Evolutionary conservation across 2,113 vertebrate species (phyloP).

Genomic region (Lepisosteus osseus): DNA sequence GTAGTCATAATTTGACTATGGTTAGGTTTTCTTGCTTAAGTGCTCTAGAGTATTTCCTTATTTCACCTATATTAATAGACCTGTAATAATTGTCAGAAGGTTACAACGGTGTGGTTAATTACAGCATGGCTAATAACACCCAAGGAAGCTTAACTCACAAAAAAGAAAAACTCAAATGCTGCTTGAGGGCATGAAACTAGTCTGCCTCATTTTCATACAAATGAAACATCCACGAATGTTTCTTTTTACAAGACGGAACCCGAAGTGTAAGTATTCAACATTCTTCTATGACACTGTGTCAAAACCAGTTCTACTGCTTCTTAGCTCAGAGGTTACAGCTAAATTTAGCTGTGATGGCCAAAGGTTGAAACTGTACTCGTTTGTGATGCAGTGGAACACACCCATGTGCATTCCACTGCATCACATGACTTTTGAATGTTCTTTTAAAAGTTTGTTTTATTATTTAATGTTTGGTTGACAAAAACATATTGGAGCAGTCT

Average conservation of each 20-base stretch:
- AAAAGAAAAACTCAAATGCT: not conserved
- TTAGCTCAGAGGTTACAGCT: constrained; percentile 12
- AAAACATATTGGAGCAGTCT: too few relatives aligned
- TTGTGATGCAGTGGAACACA: constrained; percentile 11
- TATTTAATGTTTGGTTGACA: too few relatives aligned
- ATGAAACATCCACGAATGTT: too few relatives aligned
- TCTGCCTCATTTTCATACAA: too few relatives aligned
- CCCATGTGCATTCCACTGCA: not conserved
- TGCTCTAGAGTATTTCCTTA: not conserved
- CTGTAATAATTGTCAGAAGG: not conserved
- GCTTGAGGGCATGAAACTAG: not conserved
- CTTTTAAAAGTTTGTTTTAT: too few relatives aligned
- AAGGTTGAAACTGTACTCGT: constrained; percentile 5
- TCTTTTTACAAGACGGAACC: not conserved
- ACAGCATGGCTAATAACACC: too few relatives aligned
- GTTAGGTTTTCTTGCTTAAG: not conserved
- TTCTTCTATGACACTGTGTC: constrained; percentile 35
- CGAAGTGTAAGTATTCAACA: constrained; percentile 20
- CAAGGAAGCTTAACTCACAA: too few relatives aligned
- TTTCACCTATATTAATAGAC: too few relatives aligned
- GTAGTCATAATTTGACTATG: too few relatives aligned
- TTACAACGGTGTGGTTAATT: too few relatives aligned
- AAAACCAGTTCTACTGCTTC: constrained; percentile 33
- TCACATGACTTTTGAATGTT: too few relatives aligned
- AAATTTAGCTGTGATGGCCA: constrained; percentile 24